phyloP scores from a whole-genome alignment of 2,113 vertebrate genomes.

The Thermophis baileyi region DNA sequence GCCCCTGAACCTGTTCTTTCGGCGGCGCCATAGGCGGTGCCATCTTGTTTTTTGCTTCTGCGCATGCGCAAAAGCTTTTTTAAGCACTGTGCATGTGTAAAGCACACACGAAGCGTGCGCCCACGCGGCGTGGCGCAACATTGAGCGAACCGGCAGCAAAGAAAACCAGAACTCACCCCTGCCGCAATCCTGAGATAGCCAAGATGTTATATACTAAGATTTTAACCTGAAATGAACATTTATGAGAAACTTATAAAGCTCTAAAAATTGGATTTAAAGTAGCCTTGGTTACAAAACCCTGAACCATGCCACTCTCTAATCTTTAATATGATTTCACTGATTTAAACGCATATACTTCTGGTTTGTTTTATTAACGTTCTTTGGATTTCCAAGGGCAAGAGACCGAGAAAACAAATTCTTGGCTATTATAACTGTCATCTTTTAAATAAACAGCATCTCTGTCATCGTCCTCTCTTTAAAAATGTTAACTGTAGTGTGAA shows the following conservation, averaged over 20 bases:
- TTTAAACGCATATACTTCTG: conserved; percentile 25
- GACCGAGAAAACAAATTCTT: neutral
- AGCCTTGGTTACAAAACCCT: conserved; percentile 16
- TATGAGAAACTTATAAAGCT: conserved; percentile 14
- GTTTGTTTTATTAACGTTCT: conserved; percentile 30
- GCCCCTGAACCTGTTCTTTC: no score
- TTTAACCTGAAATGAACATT: conserved; percentile 17
- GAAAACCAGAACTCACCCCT: no score
- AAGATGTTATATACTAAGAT: neutral
- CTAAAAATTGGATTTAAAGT: conserved; percentile 18
- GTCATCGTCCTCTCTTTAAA: neutral
- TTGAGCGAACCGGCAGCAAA: no score
- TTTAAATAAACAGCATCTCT: conserved; percentile 7
- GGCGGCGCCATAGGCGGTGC: no score
- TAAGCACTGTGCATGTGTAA: no score
- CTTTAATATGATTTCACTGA: conserved; percentile 14
- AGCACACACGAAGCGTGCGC: no score
- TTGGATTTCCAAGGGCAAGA: neutral
- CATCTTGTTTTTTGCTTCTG: no score
- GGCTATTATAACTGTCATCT: neutral
- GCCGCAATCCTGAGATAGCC: neutral
- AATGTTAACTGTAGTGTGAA: neutral
- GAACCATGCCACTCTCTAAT: conserved; percentile 7
- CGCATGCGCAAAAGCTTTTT: no score
- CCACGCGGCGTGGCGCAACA: no score